These are phyloP conservation scores for Rhyacichthys aspro DNA, from an alignment of 2,797 vertebrate genomes.

Conservation along the genomic window DNA sequence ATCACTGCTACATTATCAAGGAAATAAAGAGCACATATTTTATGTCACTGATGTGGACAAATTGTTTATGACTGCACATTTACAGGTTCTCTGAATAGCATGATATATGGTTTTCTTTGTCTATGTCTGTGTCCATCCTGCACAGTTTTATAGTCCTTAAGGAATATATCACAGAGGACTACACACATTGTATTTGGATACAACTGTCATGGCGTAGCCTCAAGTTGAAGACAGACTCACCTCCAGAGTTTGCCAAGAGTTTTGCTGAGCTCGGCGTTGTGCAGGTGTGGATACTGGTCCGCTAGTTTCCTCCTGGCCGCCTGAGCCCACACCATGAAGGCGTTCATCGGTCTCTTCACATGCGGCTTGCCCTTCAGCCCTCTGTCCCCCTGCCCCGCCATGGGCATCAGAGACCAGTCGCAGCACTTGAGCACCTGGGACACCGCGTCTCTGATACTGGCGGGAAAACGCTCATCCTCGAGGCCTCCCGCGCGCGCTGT, in stretches of 20 bases:
- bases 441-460: conserved; percentile 90
- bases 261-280: conserved; percentile 92
- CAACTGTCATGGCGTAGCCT: no score
- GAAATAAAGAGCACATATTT: no score
- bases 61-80: no score
- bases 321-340: conserved; percentile 90
- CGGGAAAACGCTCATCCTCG: conserved; percentile 87
- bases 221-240: conserved; percentile 64
- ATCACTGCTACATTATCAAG: no score
- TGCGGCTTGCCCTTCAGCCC: conserved; percentile 86
- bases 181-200: no score
- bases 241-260: conserved; percentile 90
- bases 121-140: no score
- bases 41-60: no score
- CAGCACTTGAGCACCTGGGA: conserved; percentile 92
- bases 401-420: conserved; percentile 90
- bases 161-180: no score
- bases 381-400: conserved; percentile 83
- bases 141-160: no score
- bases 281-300: conserved; percentile 89
- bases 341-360: conserved; percentile 88
- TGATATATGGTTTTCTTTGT: no score
- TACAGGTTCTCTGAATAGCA: no score
- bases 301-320: conserved; percentile 86
- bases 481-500: conserved; percentile 33